These are phyloP conservation scores for Drosophila kikkawai DNA, from an alignment of 1,140 invertebrate species.

Conservation along the genomic window DNA sequence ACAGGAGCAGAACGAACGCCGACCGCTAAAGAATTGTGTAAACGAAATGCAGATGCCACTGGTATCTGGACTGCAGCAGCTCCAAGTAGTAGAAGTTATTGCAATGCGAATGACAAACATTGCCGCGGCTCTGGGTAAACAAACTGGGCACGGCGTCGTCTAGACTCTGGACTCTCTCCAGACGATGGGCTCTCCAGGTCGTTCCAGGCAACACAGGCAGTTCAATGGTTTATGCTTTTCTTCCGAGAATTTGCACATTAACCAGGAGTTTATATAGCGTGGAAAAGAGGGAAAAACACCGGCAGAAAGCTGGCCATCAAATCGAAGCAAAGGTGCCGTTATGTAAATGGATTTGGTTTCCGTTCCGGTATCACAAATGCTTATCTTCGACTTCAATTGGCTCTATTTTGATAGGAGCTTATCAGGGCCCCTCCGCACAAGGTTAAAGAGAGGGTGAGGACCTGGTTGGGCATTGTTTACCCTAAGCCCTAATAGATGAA, in stretches of 20 bases:
- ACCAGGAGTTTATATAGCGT: conserved; percentile 19
- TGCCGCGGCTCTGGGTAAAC: conserved; percentile 60
- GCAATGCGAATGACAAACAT: conserved; percentile 80
- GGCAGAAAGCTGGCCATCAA: conserved; percentile 54
- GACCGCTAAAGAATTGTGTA: conserved; percentile 73
- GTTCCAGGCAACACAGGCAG: conserved; percentile 2
- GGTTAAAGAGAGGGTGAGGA: conserved; percentile 6
- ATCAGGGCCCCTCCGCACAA: conserved; percentile 8
- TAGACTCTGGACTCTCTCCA: conserved; percentile 28
- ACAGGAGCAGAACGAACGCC: conserved; percentile 38
- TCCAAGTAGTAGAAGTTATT: conserved; percentile 71
- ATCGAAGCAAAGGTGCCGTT: conserved; percentile 30
- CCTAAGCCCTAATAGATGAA: conserved; percentile 5
- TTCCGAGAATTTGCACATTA: conserved; percentile 49
- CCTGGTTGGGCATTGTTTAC: conserved; percentile 6
- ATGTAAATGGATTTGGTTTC: conserved; percentile 71
- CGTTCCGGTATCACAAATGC: conserved; percentile 56
- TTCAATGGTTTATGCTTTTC: conserved; percentile 34
- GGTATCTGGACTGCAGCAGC: background rate
- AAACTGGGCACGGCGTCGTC: conserved; percentile 57
- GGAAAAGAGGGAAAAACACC: conserved; percentile 23
- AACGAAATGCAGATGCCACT: conserved; percentile 71
- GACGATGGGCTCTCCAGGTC: conserved; percentile 24
- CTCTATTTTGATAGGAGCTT: conserved; percentile 29
- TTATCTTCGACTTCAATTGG: conserved; percentile 46